Evolutionary conservation across 2,888 invertebrate species (phyloP).

Genomic region (Omphaloscelis lunosa): DNA sequence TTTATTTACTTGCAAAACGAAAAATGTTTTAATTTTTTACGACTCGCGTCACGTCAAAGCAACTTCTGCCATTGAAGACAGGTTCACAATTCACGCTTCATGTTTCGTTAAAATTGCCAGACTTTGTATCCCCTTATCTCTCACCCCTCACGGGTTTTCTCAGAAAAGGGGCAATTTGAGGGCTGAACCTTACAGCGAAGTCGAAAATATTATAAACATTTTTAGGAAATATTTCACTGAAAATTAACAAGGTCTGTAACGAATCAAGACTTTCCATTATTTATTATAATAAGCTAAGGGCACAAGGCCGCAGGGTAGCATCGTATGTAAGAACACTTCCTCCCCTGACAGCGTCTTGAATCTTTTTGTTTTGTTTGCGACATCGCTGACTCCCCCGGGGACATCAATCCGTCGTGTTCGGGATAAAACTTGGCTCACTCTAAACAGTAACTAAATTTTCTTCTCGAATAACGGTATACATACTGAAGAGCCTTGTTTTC

Average conservation of each 20-base stretch:
- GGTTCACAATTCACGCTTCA: conserved; percentile 42
- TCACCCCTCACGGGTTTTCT: neutral
- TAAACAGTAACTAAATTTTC: conserved; percentile 72
- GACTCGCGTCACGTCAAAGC: neutral
- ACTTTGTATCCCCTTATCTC: conserved; percentile 33
- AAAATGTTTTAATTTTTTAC: conserved; percentile 10
- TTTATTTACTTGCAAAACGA: neutral
- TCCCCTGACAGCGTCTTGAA: conserved; percentile 71
- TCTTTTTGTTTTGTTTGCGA: conserved; percentile 78
- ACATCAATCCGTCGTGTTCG: conserved; percentile 73
- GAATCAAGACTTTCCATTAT: conserved; percentile 67
- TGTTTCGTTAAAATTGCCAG: conserved; percentile 19
- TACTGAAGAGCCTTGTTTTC: conserved; percentile 53
- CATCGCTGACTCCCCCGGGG: conserved; percentile 67
- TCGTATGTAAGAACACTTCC: conserved; percentile 70
- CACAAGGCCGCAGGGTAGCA: conserved; percentile 13
- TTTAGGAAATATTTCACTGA: conserved; percentile 57
- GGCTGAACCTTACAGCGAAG: conserved; percentile 1
- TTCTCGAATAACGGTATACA: conserved; percentile 54
- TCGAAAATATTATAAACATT: conserved; percentile 58
- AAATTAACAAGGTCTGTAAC: conserved; percentile 65
- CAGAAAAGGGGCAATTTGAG: conserved; percentile 29
- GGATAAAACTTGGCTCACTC: conserved; percentile 72
- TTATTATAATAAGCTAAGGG: conserved; percentile 61
- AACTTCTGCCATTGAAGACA: conserved; percentile 9